phyloP scores from a whole-genome alignment of 2,113 vertebrate species.

The Atrichornis clamosus region DNA sequence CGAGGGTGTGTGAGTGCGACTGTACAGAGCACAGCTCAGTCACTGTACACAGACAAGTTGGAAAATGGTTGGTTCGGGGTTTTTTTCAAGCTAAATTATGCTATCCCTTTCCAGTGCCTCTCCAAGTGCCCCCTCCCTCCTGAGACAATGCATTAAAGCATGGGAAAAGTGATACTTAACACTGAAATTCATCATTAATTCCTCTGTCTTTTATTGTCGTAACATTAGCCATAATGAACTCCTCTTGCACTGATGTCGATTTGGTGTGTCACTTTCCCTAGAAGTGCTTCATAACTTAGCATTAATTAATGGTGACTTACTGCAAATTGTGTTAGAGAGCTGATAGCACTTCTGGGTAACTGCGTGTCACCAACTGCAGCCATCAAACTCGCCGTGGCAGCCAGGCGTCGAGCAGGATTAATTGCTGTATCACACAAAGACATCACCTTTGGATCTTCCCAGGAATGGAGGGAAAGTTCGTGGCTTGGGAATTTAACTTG shows the following conservation, averaged over 20 bases:
- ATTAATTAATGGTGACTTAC: conserved; percentile 77
- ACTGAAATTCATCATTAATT: conserved; percentile 68
- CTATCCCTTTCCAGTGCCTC: background rate
- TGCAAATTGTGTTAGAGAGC: conserved; percentile 72
- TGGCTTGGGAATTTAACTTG: background rate
- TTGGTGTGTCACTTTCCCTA: conserved; percentile 59
- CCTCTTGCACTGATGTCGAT: conserved; percentile 61
- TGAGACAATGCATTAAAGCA: background rate
- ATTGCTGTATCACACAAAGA: background rate
- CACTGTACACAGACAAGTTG: background rate
- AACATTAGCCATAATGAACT: conserved; percentile 72
- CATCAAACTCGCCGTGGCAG: conserved; percentile 15
- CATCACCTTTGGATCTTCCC: background rate
- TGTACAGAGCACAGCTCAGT: background rate
- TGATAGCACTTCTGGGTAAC: conserved; percentile 67
- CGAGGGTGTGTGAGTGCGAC: background rate
- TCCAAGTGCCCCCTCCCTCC: background rate
- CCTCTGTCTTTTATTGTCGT: conserved; percentile 58
- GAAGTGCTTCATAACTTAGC: conserved; percentile 68
- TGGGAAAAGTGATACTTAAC: conserved; percentile 61
- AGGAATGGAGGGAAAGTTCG: background rate
- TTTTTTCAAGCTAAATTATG: background rate
- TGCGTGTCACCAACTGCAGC: conserved; percentile 47
- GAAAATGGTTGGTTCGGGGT: background rate
- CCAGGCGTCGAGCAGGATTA: background rate